These are phyloP conservation scores for Enteromius paludinosus DNA, from an alignment of 2,797 vertebrate genomes.

Conservation along the genomic window DNA sequence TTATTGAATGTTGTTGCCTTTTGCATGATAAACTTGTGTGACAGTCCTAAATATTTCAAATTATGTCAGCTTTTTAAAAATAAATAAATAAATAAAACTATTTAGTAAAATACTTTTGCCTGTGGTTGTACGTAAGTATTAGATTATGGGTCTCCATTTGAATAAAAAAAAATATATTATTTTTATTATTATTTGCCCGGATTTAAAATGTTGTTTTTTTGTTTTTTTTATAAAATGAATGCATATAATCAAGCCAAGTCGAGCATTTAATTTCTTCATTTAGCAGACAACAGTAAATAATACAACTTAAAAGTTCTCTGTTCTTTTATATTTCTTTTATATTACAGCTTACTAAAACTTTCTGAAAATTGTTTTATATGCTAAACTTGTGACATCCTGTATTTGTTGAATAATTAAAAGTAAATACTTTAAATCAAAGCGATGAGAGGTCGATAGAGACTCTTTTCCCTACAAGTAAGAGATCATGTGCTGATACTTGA, in stretches of 20 bases:
- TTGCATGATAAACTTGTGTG: background rate
- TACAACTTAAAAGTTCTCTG: background rate
- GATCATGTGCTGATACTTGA: constrained; percentile 79
- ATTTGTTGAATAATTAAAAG: background rate
- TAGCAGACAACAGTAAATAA: background rate
- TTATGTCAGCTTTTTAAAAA: background rate
- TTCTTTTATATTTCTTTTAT: background rate
- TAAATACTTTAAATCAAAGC: background rate
- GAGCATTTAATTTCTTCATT: background rate
- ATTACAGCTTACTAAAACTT: background rate
- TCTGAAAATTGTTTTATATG: background rate
- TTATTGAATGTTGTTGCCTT: background rate
- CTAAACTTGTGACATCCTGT: background rate
- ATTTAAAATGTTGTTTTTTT: background rate
- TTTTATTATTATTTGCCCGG: background rate
- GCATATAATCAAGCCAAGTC: background rate
- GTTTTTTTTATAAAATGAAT: background rate
- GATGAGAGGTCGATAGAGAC: constrained; percentile 45
- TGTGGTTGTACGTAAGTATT: too few species aligned
- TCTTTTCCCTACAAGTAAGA: constrained; percentile 83
- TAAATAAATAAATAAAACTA: too few species aligned
- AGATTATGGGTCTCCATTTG: background rate
- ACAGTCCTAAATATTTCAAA: background rate
- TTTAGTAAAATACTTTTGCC: background rate
- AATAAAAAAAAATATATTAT: background rate